Percentiles rank a stretch among this genome's conserved stretches.
These are phyloP conservation scores for Philotrypesis tridentata DNA, from an alignment of 1,140 invertebrate genomes.

Conservation along the genomic window DNA sequence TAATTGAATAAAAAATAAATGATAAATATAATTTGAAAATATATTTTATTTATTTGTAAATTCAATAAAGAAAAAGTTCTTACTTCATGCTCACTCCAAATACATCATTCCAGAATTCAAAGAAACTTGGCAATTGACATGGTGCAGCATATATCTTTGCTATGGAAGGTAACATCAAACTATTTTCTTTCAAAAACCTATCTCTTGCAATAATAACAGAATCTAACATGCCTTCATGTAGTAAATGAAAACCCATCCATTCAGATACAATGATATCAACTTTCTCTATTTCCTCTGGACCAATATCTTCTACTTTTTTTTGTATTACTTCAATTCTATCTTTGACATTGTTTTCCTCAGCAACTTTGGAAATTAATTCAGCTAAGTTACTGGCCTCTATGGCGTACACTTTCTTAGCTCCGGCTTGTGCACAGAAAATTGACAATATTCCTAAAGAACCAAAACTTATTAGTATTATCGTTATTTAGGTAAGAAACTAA, in stretches of 20 bases:
- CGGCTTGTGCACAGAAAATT: slow-evolving; percentile 95
- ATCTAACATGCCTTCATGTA: slow-evolving; percentile 99
- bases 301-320: slow-evolving; percentile 90
- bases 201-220: slow-evolving; percentile 93
- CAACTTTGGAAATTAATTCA: slow-evolving; percentile 87
- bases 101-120: slow-evolving; percentile 93
- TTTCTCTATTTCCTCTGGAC: slow-evolving; percentile 81
- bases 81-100: slow-evolving; percentile 96
- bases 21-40: slow-evolving; percentile 61
- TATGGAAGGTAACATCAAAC: slow-evolving; percentile 77
- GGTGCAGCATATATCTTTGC: slow-evolving; percentile 72
- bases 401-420: slow-evolving; percentile 92
- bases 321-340: slow-evolving; percentile 79
- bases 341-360: slow-evolving; percentile 80
- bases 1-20: slow-evolving; percentile 72
- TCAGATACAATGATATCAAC: slow-evolving; percentile 98
- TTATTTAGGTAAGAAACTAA: slow-evolving; percentile 8
- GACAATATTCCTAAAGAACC: slow-evolving; percentile 87
- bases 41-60: slow-evolving; percentile 58
- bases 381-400: slow-evolving; percentile 93
- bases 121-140: slow-evolving; percentile 81
- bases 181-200: slow-evolving; percentile 83
- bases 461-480: neutral
- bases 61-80: slow-evolving; percentile 79
- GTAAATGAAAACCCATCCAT: slow-evolving; percentile 99